Conservation (phyloP, 2,113 vertebrate species). For the Gambusia affinis region DNA sequence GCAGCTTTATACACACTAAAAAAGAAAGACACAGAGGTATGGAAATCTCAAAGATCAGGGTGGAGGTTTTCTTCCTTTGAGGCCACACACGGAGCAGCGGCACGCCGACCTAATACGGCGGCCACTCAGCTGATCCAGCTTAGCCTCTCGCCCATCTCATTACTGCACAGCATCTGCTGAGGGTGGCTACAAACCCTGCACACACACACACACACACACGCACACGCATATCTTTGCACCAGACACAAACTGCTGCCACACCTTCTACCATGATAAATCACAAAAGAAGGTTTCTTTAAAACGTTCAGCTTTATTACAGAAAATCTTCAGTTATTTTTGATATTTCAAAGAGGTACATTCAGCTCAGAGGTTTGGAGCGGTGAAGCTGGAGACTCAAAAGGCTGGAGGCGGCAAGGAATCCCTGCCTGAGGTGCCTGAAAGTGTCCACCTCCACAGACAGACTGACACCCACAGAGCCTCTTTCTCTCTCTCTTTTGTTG, state of each 20-base stretch:
- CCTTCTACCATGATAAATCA: slow-evolving; percentile 25
- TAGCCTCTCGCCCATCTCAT: slow-evolving; percentile 66
- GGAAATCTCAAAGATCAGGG: slow-evolving; percentile 5
- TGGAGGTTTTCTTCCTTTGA: slow-evolving; percentile 27
- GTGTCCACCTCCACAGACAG: slow-evolving; percentile 44
- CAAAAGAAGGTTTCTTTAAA: slow-evolving; percentile 64
- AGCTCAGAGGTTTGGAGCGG: slow-evolving; percentile 73
- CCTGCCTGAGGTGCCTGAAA: slow-evolving; percentile 56
- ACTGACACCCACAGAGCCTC: slow-evolving; percentile 61
- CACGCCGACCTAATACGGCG: slow-evolving; percentile 13
- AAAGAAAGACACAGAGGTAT: slow-evolving; percentile 14
- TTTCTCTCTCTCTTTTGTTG: background rate
- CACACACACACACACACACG: background rate
- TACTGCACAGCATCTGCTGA: slow-evolving; percentile 66
- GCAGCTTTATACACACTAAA: slow-evolving; percentile 13
- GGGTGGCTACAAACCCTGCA: slow-evolving; percentile 24
- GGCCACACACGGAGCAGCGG: slow-evolving; percentile 47
- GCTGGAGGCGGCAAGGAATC: slow-evolving; percentile 46
- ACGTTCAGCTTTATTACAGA: slow-evolving; percentile 81
- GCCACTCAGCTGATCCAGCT: slow-evolving; percentile 74
- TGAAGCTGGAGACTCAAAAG: slow-evolving; percentile 64
- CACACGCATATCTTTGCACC: slow-evolving; percentile 15
- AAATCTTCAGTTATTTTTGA: slow-evolving; percentile 70
- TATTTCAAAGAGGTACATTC: slow-evolving; percentile 83
- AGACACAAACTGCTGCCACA: slow-evolving; percentile 25